A percentile compares a stretch with the other conserved stretches of the same genome.
Evolutionary conservation across 2,113 vertebrate genomes (phyloP).

Genomic region (Danionella cerebrum): DNA sequence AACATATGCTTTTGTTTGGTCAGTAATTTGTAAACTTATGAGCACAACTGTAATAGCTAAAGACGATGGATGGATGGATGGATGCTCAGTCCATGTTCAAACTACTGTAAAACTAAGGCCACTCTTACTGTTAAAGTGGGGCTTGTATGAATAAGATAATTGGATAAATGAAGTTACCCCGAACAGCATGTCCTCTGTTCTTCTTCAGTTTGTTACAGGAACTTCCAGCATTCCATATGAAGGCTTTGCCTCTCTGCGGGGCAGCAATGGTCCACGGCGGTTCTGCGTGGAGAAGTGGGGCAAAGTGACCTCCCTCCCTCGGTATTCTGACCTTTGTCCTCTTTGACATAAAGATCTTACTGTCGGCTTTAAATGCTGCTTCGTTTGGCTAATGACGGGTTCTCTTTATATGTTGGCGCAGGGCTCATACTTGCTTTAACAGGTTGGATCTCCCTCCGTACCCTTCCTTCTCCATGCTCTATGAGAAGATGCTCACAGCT

Average conservation of each 20-base stretch:
- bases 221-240: slow-evolving; percentile 96
- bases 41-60: too few relatives aligned
- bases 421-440: slow-evolving; percentile 98
- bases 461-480: slow-evolving; percentile 95
- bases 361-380: not conserved
- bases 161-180: not conserved
- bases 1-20: too few relatives aligned
- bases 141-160: too few relatives aligned
- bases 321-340: slow-evolving; percentile 59
- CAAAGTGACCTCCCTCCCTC: slow-evolving; percentile 94
- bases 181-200: not conserved
- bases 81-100: too few relatives aligned
- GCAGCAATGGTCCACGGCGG: slow-evolving; percentile 89
- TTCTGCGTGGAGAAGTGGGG: slow-evolving; percentile 99
- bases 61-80: too few relatives aligned
- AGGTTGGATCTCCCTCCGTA: slow-evolving; percentile 95
- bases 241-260: slow-evolving; percentile 89
- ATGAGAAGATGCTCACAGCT: slow-evolving; percentile 94
- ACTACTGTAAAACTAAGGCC: too few relatives aligned
- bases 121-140: too few relatives aligned
- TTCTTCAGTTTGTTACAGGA: slow-evolving; percentile 88
- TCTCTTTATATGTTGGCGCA: slow-evolving; percentile 40
- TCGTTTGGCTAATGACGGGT: not conserved
- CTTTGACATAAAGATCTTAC: not conserved
- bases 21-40: too few relatives aligned